Conservation (phyloP, 2,888 invertebrate species). For the Stenolophus ochropezus region DNA sequence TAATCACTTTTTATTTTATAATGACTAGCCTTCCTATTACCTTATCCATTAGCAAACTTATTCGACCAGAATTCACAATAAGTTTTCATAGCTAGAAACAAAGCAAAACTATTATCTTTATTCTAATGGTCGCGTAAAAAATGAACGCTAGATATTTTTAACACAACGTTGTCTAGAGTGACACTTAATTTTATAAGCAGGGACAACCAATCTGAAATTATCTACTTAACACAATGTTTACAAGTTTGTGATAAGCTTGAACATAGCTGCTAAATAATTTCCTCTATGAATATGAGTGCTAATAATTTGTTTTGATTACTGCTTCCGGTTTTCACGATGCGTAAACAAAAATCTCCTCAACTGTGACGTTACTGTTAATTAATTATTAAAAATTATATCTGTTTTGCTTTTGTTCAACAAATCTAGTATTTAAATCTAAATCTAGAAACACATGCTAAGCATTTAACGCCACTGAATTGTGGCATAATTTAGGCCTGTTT, state of each 20-base stretch:
- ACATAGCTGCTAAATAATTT: slow-evolving; percentile 37
- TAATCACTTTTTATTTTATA: background rate
- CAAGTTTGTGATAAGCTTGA: slow-evolving; percentile 29
- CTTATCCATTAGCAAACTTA: background rate
- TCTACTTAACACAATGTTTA: slow-evolving; percentile 50
- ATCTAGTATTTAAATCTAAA: slow-evolving; percentile 43
- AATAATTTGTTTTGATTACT: slow-evolving; percentile 50
- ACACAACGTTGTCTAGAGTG: background rate
- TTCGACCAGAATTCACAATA: background rate
- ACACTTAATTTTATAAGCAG: slow-evolving; percentile 30
- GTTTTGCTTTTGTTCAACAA: slow-evolving; percentile 40
- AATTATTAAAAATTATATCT: slow-evolving; percentile 42
- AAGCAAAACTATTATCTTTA: background rate
- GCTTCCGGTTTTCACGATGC: slow-evolving; percentile 27
- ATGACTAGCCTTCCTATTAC: background rate
- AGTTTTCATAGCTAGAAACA: background rate
- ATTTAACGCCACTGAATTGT: slow-evolving; percentile 19
- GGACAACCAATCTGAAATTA: slow-evolving; percentile 42
- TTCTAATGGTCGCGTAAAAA: slow-evolving; percentile 2
- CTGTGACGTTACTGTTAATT: slow-evolving; percentile 36
- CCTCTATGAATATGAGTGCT: slow-evolving; percentile 45
- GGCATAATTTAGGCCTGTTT: slow-evolving; percentile 31
- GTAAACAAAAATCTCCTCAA: slow-evolving; percentile 20
- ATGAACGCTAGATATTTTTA: slow-evolving; percentile 2
- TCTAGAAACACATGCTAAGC: slow-evolving; percentile 15